Conservation (phyloP, 2,113 vertebrate genomes). For the Lepus americanus region DNA sequence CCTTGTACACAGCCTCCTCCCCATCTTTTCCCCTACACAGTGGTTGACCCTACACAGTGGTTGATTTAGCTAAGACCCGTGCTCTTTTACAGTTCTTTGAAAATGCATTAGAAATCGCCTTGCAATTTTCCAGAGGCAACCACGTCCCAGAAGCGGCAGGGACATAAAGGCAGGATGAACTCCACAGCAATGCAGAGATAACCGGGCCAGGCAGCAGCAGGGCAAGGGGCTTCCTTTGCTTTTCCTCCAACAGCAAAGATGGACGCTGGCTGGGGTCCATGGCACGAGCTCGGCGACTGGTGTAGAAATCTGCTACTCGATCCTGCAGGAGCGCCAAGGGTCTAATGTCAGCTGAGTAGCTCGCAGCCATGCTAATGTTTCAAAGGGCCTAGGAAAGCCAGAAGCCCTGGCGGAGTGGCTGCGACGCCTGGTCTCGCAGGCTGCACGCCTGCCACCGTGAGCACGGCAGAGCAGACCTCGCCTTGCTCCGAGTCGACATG, state of each 20-base stretch:
- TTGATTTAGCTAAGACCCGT: not conserved
- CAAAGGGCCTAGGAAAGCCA: constrained; percentile 8
- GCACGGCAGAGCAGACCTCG: not conserved
- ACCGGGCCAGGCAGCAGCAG: not conserved
- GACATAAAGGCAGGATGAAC: not conserved
- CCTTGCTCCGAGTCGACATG: constrained; percentile 47
- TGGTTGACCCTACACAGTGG: not conserved
- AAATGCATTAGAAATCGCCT: constrained; percentile 31
- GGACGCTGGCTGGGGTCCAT: not conserved
- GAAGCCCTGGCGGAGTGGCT: not conserved
- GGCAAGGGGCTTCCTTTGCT: not conserved
- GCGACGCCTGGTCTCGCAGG: not conserved
- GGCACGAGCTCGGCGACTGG: not conserved
- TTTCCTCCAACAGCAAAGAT: not conserved
- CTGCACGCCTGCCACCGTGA: constrained; percentile 8
- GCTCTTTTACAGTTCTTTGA: not conserved
- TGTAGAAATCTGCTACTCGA: not conserved
- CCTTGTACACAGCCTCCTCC: not conserved
- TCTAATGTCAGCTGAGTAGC: not conserved
- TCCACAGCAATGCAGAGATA: not conserved
- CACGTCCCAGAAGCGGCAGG: not conserved
- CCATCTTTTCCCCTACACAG: not conserved
- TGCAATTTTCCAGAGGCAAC: constrained; percentile 2
- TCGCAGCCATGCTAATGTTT: not conserved
- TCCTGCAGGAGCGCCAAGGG: not conserved